Evolutionary conservation across 2,113 vertebrate genomes (phyloP), one percentile per base, ranked within the genome.

Genomic region (Sylvia atricapilla): DNA sequence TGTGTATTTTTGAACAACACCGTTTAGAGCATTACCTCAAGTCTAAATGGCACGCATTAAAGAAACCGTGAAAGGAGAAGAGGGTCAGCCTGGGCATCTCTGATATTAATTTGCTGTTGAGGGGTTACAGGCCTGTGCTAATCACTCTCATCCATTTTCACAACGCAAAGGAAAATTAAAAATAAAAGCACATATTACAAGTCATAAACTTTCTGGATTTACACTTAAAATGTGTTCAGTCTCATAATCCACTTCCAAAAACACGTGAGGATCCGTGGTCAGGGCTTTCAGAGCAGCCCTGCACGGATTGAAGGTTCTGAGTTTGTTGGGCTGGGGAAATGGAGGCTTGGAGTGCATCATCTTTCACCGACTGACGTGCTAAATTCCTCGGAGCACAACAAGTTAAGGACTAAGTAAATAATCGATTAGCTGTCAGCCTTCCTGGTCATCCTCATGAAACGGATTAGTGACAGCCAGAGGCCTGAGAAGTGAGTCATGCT

Each of bases 351-450:
- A 63, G 56, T 53, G 28, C 75, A 84, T 93, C 78, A 72, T 58
- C 91, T 94, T 62, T 92, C 52, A 73, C 43, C 79, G 95, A 97
- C 63, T 81, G 94, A 95, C 66, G 76, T 50, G 68, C 56, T 62
- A 41, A 94, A 95, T 79, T 74, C 83, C 92, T 97, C 77, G 90
- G 70, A 96, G 94, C 35, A 91, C 74, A 89, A 64, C 70, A 90
- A 88, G 64, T 89, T 73, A 95, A 94, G 68, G 74, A 89, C 86
- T 94, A 90, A 96, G 76, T 62, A 89, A 96, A 13, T 88, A 77
- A 96, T 56, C 91, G 96, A 97, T 96, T 97, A 97, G 37, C 89
- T 98, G 94, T 88, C 95, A 97, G 39, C 28, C 59, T 35, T 78
- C 72, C 47, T 79, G 58, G 33, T 68, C 83, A 88, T 83, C 89